phyloP scores from a whole-genome alignment of 2,113 vertebrate species.

The Pipra filicauda region DNA sequence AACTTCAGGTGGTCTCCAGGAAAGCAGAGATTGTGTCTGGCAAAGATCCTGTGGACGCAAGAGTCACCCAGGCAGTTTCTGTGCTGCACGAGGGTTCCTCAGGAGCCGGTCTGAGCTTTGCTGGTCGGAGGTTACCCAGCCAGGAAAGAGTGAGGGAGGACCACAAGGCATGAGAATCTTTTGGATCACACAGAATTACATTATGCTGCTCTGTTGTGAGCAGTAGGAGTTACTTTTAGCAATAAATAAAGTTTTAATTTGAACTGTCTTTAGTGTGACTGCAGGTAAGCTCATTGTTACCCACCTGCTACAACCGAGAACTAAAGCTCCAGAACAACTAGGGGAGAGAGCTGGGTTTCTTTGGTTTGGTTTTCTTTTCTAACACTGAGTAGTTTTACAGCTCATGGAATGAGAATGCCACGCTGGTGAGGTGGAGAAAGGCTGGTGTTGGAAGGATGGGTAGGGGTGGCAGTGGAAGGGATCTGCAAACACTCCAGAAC shows the following conservation, averaged over 20 bases:
- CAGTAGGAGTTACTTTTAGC: neutral
- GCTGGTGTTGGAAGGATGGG: neutral
- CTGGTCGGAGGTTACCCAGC: neutral
- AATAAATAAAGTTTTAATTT: neutral
- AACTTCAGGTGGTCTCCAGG: neutral
- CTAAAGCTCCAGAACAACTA: neutral
- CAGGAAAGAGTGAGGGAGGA: neutral
- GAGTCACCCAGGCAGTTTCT: neutral
- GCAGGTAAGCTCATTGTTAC: neutral
- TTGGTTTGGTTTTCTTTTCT: neutral
- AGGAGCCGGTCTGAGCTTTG: neutral
- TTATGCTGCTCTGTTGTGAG: neutral
- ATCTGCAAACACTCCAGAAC: neutral
- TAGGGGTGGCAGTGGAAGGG: neutral
- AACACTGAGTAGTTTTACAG: neutral
- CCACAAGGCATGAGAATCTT: neutral
- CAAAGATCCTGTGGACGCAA: neutral
- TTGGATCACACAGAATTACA: neutral
- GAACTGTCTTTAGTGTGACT: neutral
- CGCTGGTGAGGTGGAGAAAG: neutral
- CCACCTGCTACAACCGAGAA: neutral
- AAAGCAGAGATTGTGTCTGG: neutral
- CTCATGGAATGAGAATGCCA: neutral
- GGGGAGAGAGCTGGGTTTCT: neutral
- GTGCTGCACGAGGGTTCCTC: neutral